These are phyloP conservation scores for Lepidotrigona ventralis DNA, from an alignment of 1,140 invertebrate species.

Conservation along the genomic window DNA sequence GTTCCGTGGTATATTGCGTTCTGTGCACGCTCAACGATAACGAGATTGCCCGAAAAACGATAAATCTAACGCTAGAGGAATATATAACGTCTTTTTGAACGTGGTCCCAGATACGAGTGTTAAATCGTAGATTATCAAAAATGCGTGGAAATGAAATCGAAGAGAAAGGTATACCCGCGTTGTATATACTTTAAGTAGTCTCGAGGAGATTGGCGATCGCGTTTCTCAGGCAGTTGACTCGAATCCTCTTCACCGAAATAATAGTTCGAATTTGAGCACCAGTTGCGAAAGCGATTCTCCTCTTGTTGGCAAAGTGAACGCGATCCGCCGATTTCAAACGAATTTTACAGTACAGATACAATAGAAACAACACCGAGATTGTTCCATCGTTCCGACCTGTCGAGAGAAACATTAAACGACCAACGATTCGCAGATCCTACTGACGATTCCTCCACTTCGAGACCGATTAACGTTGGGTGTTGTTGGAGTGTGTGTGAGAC, in stretches of 20 bases:
- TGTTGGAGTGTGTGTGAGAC: not conserved
- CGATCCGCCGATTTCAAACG: constrained; percentile 5
- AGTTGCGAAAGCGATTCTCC: not conserved
- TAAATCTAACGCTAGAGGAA: constrained; percentile 21
- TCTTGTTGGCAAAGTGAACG: constrained; percentile 4
- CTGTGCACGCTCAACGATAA: not conserved
- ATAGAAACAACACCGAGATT: not conserved
- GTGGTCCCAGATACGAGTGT: constrained; percentile 58
- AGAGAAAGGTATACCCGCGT: not conserved
- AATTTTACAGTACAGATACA: not conserved
- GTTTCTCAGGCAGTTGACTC: constrained; percentile 1
- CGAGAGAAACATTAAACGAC: not conserved
- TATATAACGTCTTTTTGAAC: constrained; percentile 52
- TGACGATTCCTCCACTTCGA: not conserved
- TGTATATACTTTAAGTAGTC: not conserved
- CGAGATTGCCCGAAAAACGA: constrained; percentile 13
- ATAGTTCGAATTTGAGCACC: too few relatives aligned
- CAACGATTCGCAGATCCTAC: not conserved
- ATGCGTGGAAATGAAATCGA: not conserved
- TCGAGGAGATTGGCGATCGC: not conserved
- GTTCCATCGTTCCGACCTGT: not conserved
- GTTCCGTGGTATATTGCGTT: not conserved
- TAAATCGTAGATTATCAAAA: constrained; percentile 38
- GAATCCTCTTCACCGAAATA: not conserved
- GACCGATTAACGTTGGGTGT: not conserved